phyloP scores from a whole-genome alignment of 2,113 vertebrate genomes.

The Cynoglossus semilaevis region DNA sequence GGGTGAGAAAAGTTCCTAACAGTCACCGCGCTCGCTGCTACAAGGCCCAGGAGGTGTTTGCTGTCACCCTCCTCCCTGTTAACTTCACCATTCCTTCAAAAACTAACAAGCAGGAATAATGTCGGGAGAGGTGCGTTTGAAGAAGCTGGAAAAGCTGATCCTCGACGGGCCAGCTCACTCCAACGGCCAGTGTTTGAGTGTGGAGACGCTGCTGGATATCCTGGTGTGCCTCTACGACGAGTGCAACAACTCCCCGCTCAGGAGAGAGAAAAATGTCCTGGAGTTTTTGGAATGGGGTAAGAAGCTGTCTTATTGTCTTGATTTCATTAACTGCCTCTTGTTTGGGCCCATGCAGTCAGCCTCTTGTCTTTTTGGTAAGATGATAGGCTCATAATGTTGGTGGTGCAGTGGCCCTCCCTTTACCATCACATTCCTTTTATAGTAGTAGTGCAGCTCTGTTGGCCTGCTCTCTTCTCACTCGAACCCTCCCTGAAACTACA shows the following conservation, averaged over 20 bases:
- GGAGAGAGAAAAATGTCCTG: constrained; percentile 94
- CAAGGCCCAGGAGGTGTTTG: constrained; percentile 45
- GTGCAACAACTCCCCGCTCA: constrained; percentile 93
- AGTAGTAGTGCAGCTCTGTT: constrained; percentile 59
- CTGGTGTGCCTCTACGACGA: constrained; percentile 98
- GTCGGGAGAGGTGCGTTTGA: constrained; percentile 98
- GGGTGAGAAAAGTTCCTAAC: constrained; percentile 54
- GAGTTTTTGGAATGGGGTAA: constrained; percentile 98
- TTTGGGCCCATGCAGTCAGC: constrained; percentile 16
- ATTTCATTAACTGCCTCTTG: not conserved
- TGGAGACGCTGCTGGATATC: constrained; percentile 95
- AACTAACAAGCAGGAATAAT: constrained; percentile 67
- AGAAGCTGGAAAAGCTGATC: constrained; percentile 95
- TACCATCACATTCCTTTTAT: constrained; percentile 73
- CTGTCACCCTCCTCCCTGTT: not conserved
- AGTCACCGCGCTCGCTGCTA: constrained; percentile 37
- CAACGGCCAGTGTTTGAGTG: constrained; percentile 89
- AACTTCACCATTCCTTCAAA: constrained; percentile 27
- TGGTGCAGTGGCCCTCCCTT: constrained; percentile 67
- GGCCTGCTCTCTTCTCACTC: constrained; percentile 52
- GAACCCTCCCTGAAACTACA: constrained; percentile 31
- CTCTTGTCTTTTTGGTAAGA: constrained; percentile 49
- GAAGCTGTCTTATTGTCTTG: constrained; percentile 34
- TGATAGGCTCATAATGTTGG: constrained; percentile 54
- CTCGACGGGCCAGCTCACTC: constrained; percentile 90